Evolutionary conservation across 2,113 vertebrate species (phyloP).

Genomic region (Pangasianodon gigas): DNA sequence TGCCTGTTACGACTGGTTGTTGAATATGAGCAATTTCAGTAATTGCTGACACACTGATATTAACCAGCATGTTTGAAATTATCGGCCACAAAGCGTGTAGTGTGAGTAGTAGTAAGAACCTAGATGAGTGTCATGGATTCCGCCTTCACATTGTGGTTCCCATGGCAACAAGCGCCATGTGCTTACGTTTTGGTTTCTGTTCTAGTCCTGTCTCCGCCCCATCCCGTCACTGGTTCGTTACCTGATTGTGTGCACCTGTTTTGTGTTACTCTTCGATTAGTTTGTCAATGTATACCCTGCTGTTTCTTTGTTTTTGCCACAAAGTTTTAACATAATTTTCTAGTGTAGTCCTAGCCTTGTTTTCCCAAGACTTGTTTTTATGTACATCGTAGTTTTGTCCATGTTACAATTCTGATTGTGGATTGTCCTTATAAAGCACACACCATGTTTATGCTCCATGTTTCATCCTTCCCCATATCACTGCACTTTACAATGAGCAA

Average conservation of each 20-base stretch:
- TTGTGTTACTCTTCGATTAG: background rate
- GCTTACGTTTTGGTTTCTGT: background rate
- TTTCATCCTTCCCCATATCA: background rate
- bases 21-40: background rate
- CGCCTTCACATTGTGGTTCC: background rate
- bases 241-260: background rate
- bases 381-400: background rate
- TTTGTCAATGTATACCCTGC: background rate
- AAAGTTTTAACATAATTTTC: too few species aligned
- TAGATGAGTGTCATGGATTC: background rate
- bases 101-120: background rate
- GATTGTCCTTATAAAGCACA: background rate
- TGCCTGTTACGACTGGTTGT: background rate
- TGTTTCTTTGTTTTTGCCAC: background rate
- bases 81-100: background rate
- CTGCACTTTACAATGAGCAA: background rate
- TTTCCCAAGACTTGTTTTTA: background rate
- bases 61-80: background rate
- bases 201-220: background rate
- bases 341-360: background rate
- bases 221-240: background rate
- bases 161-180: background rate
- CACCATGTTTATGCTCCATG: too few species aligned
- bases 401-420: background rate
- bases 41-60: background rate